phyloP scores from a whole-genome alignment of 2,888 invertebrate species.

The Tetrapedia diversipes region DNA sequence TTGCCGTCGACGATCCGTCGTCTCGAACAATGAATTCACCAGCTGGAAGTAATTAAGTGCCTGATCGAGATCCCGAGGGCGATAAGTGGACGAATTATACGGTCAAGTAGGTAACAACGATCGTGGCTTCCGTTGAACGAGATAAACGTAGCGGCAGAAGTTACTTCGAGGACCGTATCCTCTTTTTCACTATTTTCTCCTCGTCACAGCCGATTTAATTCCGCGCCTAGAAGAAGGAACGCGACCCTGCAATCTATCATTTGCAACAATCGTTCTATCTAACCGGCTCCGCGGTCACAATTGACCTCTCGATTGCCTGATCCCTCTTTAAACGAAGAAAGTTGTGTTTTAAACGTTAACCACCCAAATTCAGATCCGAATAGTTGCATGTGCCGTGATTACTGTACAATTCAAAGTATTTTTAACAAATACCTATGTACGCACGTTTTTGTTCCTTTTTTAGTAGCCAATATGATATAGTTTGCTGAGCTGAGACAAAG shows the following conservation, averaged over 20 bases:
- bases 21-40: constrained; percentile 31
- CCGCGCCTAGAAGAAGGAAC: constrained; percentile 12
- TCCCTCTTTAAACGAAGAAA: background rate
- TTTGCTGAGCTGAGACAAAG: no score
- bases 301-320: constrained; percentile 32
- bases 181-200: background rate
- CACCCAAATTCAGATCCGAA: background rate
- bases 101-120: constrained; percentile 27
- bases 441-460: no score
- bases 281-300: constrained; percentile 31
- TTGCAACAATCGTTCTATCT: constrained; percentile 15
- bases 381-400: no score
- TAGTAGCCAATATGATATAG: no score
- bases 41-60: constrained; percentile 31
- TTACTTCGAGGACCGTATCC: background rate
- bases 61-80: background rate
- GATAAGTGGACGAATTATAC: constrained; percentile 26
- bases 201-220: constrained; percentile 32
- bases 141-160: background rate
- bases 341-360: constrained; percentile 36
- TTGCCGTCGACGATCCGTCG: constrained; percentile 13
- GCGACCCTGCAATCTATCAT: constrained; percentile 29
- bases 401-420: no score
- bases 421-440: no score
- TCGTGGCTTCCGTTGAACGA: background rate